phyloP scores from a whole-genome alignment of 23 tunicate species.

The Pegea sp. region DNA sequence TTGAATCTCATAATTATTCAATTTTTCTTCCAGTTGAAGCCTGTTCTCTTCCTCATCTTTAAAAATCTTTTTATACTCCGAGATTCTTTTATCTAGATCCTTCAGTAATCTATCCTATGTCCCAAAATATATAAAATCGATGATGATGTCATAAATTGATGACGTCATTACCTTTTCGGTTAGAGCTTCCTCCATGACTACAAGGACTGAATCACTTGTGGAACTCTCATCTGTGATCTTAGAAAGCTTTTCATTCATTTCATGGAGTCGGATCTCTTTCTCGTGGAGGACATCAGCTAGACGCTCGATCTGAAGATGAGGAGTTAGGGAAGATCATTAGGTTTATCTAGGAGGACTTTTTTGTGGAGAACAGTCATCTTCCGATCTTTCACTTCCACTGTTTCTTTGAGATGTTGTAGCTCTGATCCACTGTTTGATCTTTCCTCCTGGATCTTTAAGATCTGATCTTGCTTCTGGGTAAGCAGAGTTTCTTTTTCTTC shows the following conservation, averaged over 20 bases:
- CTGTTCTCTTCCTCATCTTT: not conserved
- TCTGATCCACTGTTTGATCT: constrained; percentile 28
- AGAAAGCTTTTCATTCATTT: constrained; percentile 8
- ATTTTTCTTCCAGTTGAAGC: not conserved
- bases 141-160: not conserved
- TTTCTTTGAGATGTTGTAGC: constrained; percentile 57
- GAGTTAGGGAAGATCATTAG: not conserved
- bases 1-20: not conserved
- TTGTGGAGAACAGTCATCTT: constrained; percentile 53
- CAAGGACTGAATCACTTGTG: constrained; percentile 40
- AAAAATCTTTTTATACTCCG: not conserved
- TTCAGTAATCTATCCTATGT: not conserved
- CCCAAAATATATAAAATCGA: not conserved
- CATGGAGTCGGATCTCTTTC: constrained; percentile 28
- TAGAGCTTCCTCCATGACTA: constrained; percentile 76
- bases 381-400: constrained; percentile 76
- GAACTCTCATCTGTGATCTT: constrained; percentile 34
- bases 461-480: constrained; percentile 72
- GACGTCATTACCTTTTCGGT: constrained; percentile 27
- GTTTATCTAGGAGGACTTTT: constrained; percentile 63
- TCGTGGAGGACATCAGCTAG: constrained; percentile 49
- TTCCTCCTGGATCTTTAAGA: constrained; percentile 57
- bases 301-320: constrained; percentile 44
- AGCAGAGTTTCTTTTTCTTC: constrained; percentile 75
- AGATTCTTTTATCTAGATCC: not conserved